A percentile compares a stretch with the other conserved stretches of the same genome.
phyloP scores from a whole-genome alignment of 2,113 vertebrate genomes.

The Pycnonotus jocosus region DNA sequence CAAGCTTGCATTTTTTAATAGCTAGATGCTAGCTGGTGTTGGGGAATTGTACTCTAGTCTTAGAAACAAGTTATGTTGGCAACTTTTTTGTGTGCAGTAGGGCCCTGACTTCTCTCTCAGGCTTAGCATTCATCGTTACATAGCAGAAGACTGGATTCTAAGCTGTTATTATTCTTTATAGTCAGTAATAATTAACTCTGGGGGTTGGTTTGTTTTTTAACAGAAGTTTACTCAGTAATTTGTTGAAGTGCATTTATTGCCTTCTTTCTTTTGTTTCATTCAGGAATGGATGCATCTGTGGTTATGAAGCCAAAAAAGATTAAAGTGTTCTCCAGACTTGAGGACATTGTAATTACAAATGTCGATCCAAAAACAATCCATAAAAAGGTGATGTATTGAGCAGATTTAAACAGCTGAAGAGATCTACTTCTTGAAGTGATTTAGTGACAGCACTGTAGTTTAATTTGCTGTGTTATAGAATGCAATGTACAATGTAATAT shows the following conservation, averaged over 20 bases:
- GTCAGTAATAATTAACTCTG: background rate
- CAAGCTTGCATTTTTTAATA: background rate
- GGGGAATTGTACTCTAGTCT: background rate
- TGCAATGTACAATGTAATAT: fast-evolving
- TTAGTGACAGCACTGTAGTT: background rate
- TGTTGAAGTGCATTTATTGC: background rate
- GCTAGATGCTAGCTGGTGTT: background rate
- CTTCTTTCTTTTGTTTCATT: background rate
- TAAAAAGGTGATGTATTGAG: slow-evolving; percentile 79
- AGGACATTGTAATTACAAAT: slow-evolving; percentile 84
- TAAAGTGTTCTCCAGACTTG: slow-evolving; percentile 80
- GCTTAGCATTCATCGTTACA: background rate
- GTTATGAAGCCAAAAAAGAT: slow-evolving; percentile 77
- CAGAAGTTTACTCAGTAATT: background rate
- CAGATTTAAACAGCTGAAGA: background rate
- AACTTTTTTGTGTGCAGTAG: background rate
- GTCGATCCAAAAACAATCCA: slow-evolving; percentile 84
- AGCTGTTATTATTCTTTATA: background rate
- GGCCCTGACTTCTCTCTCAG: background rate
- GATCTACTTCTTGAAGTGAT: background rate
- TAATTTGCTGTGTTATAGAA: background rate
- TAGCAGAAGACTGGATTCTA: background rate
- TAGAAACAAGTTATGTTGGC: background rate
- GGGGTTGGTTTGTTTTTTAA: background rate
- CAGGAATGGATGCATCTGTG: slow-evolving; percentile 86